Percentiles rank a stretch among this genome's conserved stretches.
Conservation (phyloP, 2,888 invertebrate genomes). For the Microctonus aethiopoides region DNA sequence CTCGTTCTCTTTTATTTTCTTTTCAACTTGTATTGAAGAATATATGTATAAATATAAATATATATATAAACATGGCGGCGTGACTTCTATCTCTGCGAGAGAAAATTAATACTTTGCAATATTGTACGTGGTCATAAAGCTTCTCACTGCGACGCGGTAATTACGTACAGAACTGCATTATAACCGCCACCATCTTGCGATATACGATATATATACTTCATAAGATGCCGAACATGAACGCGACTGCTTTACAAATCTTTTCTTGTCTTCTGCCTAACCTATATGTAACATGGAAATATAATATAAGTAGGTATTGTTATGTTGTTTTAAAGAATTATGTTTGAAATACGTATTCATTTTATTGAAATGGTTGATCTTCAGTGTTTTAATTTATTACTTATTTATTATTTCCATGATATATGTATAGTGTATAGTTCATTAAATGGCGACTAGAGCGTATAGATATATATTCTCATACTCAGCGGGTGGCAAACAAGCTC, state of each 20-base stretch:
- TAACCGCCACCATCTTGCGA: constrained; percentile 49
- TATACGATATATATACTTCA: constrained; percentile 41
- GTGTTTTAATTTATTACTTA: too few species aligned
- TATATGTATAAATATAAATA: background rate
- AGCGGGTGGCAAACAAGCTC: constrained; percentile 24
- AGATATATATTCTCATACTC: too few species aligned
- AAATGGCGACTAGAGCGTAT: constrained; percentile 5
- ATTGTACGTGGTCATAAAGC: constrained; percentile 59
- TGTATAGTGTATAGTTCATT: too few species aligned
- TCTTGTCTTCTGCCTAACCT: constrained; percentile 11
- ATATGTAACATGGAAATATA: background rate
- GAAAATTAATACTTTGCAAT: constrained; percentile 61
- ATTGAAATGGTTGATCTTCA: too few species aligned
- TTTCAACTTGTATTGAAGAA: background rate
- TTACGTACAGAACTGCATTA: constrained; percentile 54
- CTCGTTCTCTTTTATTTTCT: too few species aligned
- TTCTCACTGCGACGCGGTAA: constrained; percentile 61
- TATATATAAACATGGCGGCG: background rate
- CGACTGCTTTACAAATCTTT: constrained; percentile 30
- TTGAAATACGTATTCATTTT: too few species aligned
- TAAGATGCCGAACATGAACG: constrained; percentile 39
- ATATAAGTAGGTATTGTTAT: background rate
- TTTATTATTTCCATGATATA: too few species aligned
- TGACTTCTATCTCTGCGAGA: constrained; percentile 47
- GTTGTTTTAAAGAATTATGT: background rate